These are phyloP conservation scores for Chaetophractus vellerosus DNA, from an alignment of 2,797 vertebrate species.

Conservation along the genomic window DNA sequence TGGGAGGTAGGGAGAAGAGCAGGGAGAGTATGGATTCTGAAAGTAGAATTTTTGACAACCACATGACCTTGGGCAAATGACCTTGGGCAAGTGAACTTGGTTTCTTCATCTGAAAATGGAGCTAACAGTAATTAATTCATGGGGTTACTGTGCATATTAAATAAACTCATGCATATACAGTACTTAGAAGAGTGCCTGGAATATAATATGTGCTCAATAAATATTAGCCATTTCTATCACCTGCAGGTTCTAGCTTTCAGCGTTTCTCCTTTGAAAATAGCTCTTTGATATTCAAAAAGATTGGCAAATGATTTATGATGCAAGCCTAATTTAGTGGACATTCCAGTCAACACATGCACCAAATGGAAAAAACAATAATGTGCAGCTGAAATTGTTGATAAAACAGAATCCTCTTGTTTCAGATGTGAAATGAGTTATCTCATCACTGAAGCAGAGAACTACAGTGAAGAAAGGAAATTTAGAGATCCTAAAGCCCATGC, in stretches of 20 bases:
- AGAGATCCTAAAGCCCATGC: background rate
- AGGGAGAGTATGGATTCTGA: background rate
- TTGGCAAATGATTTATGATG: background rate
- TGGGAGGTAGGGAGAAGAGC: background rate
- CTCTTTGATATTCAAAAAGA: background rate
- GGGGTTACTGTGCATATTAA: background rate
- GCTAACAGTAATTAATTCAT: background rate
- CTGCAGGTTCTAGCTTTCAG: background rate
- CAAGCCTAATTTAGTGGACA: background rate
- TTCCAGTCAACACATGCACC: background rate
- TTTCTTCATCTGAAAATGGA: constrained; percentile 20
- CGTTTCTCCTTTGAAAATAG: background rate
- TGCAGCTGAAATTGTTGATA: background rate
- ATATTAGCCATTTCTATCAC: background rate
- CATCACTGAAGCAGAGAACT: background rate
- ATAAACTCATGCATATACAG: background rate
- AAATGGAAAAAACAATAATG: background rate
- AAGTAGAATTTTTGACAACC: background rate
- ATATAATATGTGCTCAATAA: background rate
- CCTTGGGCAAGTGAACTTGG: background rate
- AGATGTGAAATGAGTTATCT: background rate
- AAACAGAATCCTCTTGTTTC: background rate
- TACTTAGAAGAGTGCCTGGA: background rate
- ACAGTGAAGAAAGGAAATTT: background rate
- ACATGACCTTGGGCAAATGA: background rate